These are phyloP conservation scores for Vidua chalybeata DNA, from an alignment of 2,113 vertebrate genomes.

Conservation along the genomic window DNA sequence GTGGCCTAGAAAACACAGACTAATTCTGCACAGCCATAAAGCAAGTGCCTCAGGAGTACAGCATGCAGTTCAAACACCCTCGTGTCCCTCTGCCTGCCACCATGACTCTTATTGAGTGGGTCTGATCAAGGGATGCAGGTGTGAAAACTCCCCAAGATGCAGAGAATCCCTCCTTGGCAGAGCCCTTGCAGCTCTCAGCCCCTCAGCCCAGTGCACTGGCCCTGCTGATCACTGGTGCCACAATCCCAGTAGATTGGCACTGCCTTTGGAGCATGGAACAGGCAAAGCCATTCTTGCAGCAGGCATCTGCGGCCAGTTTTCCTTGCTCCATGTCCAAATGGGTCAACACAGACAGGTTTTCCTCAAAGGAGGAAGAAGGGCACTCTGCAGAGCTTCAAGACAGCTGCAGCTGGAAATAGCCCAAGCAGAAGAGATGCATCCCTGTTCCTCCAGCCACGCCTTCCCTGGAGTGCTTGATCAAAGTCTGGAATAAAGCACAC, in stretches of 20 bases:
- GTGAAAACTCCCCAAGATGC: not conserved
- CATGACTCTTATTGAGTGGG: not conserved
- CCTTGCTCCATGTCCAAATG: not conserved
- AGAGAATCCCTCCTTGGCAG: not conserved
- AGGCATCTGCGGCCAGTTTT: not conserved
- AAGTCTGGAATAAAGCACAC: not conserved
- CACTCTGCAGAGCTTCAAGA: not conserved
- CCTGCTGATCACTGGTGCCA: not conserved
- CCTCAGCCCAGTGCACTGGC: not conserved
- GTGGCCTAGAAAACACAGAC: conserved; percentile 44
- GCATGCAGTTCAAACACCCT: fast-evolving
- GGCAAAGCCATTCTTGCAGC: not conserved
- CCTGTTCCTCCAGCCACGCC: not conserved
- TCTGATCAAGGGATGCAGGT: not conserved
- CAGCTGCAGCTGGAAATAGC: not conserved
- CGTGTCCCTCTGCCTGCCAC: not conserved
- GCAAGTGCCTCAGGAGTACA: not conserved
- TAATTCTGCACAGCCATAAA: conserved; percentile 17
- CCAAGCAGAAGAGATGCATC: not conserved
- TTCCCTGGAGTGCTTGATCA: not conserved
- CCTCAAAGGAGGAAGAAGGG: not conserved
- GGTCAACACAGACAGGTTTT: not conserved
- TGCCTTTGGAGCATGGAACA: not conserved
- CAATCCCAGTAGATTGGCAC: not conserved
- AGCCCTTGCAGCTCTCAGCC: not conserved